Evolutionary conservation across 1,140 invertebrate genomes (phyloP).

Genomic region (Chrysomallon squamiferum): DNA sequence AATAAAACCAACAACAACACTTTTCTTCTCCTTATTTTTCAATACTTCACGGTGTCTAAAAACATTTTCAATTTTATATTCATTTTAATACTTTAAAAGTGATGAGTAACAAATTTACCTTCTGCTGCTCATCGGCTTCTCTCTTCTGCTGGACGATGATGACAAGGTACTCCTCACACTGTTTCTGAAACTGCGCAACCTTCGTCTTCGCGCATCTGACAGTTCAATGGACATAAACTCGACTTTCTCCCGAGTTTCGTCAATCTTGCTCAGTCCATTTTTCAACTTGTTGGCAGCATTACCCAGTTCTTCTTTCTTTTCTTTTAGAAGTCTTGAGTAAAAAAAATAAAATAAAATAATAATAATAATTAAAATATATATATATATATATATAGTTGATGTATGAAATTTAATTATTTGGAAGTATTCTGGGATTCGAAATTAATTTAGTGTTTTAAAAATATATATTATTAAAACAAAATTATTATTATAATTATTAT

Average conservation of each 20-base stretch:
- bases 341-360: conserved; percentile 16
- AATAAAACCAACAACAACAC: too few relatives aligned
- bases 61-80: too few relatives aligned
- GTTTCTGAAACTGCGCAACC: conserved; percentile 74
- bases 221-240: conserved; percentile 81
- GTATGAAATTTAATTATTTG: background rate
- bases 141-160: conserved; percentile 78
- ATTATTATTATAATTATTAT: too few relatives aligned
- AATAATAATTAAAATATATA: too few relatives aligned
- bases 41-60: too few relatives aligned
- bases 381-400: too few relatives aligned
- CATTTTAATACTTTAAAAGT: too few relatives aligned
- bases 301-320: conserved; percentile 75
- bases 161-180: conserved; percentile 78
- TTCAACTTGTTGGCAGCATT: conserved; percentile 73
- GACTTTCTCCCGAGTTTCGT: conserved; percentile 71
- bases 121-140: conserved; percentile 79
- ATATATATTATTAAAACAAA: too few relatives aligned
- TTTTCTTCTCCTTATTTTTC: too few relatives aligned
- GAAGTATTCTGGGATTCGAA: background rate
- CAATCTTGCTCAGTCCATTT: conserved; percentile 80
- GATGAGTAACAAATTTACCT: too few relatives aligned
- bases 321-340: conserved; percentile 76
- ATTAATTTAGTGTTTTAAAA: too few relatives aligned
- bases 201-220: conserved; percentile 78